phyloP scores from a whole-genome alignment of 2,888 invertebrate genomes.

The Sesia bembeciformis region DNA sequence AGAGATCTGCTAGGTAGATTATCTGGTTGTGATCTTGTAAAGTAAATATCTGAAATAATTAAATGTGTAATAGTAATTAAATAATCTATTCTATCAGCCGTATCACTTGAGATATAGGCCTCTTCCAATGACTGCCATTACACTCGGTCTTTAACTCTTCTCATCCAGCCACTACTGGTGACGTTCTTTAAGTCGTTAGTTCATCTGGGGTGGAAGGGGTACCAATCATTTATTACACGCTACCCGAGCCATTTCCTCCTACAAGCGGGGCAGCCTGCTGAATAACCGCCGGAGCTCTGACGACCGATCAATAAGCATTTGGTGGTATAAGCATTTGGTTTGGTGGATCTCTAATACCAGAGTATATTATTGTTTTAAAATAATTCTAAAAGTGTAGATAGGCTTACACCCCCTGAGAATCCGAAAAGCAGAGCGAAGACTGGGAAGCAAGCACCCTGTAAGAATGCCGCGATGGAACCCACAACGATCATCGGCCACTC shows the following conservation, averaged over 20 bases:
- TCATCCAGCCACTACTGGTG: too few relatives aligned
- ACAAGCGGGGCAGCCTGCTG: too few relatives aligned
- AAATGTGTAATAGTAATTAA: neutral
- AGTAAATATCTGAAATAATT: slow-evolving; percentile 71
- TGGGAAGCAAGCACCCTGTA: slow-evolving; percentile 79
- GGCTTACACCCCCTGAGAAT: slow-evolving; percentile 74
- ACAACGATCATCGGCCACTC: slow-evolving; percentile 77
- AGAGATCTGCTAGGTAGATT: slow-evolving; percentile 72
- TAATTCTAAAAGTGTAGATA: neutral
- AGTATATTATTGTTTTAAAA: neutral
- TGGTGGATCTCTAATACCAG: too few relatives aligned
- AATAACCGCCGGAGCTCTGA: neutral
- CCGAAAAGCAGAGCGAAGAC: slow-evolving; percentile 81
- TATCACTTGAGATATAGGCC: neutral
- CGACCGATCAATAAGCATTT: neutral
- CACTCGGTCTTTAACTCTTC: too few relatives aligned
- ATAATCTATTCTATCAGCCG: neutral
- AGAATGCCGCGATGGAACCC: slow-evolving; percentile 76
- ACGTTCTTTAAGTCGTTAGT: too few relatives aligned
- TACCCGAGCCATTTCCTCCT: too few relatives aligned
- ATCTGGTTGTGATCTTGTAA: slow-evolving; percentile 71
- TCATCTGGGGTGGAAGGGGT: too few relatives aligned
- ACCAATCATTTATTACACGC: too few relatives aligned
- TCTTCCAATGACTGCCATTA: too few relatives aligned
- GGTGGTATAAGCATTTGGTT: too few relatives aligned